Base-by-base conservation (phyloP, 2,113 vertebrate species). In the Bettongia penicillata region DNA sequence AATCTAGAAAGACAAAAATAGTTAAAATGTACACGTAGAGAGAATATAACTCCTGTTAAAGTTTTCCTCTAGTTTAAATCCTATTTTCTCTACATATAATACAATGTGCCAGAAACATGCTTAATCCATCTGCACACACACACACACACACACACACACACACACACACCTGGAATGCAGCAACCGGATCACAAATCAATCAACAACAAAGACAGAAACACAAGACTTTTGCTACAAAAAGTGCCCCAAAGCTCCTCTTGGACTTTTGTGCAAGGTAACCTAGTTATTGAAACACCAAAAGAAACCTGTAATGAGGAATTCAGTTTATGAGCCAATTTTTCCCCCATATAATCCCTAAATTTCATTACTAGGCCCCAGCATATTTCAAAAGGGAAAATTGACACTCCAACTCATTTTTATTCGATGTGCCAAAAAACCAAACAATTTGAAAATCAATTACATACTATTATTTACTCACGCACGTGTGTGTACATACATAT, bases 1-100 rank as follows among this genome's bases (percentile, higher is more conserved):
- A 98, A 99, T 97, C 99, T 99, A 91, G 92, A 91, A 94, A 52
- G 47, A 93, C 24, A 95, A 91, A 24, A 93, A 97, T 96, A 5
- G 49, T 61, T 26, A 51, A 90, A 37, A 47, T 9, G 10, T 2
- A 11, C 91, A 28, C 25, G 51, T 0, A 1, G 4, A 5, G 8
- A 0, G 47, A 47, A 22, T 0, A 25, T 2, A 3, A 19, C 0
- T 16, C 52, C 61, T 2, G 3, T 89, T 0, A 2, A 26, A 14
- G 68, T 22, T 12, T 10, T 19, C 16, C 53, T 43, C 6, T 31
- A 53, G 3, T 22, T 55, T 12, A 26, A 1, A 37, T 31, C 11
- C 2, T 2, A 0, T 53, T 77, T 84, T 84, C 1, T n/a, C 6
- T 43, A 84, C 16, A 43, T 8, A 84, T 68, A 68, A 68, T 3